A percentile compares a stretch with the other conserved stretches of the same genome.
phyloP scores from a whole-genome alignment of 2,888 invertebrate genomes.

The Lasioglossum lativentre region DNA sequence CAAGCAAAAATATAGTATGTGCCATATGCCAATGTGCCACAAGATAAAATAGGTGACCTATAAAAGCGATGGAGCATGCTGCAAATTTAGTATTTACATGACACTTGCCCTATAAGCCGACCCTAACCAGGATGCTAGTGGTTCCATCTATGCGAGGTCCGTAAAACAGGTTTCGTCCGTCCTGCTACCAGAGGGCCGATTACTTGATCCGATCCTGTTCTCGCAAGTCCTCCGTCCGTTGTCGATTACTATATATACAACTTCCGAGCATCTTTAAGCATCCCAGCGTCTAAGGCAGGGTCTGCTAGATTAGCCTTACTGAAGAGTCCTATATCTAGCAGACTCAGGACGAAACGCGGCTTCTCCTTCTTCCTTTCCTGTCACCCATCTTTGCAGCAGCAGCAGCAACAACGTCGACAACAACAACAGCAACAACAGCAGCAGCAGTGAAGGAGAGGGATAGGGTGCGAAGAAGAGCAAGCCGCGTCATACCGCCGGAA shows the following conservation, averaged over 20 bases:
- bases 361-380: not conserved
- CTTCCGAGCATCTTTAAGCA: accelerated
- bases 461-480: too few species aligned
- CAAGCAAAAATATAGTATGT: too few species aligned
- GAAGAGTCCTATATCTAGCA: constrained; percentile 3
- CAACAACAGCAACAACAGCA: too few species aligned
- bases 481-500: too few species aligned
- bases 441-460: too few species aligned
- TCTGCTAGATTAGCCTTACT: not conserved
- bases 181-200: not conserved
- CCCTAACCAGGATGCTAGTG: not conserved
- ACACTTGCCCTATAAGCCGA: too few species aligned
- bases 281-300: not conserved
- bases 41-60: too few species aligned
- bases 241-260: constrained; percentile 3
- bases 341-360: not conserved
- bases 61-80: too few species aligned
- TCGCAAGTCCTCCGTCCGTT: not conserved
- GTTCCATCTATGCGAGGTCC: not conserved
- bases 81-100: not conserved
- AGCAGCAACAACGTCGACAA: too few species aligned
- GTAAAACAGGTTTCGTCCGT: not conserved
- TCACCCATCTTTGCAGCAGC: not conserved
- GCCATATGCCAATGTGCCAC: too few species aligned
- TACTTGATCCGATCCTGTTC: not conserved